These are phyloP conservation scores for Aphodius sticticus DNA, from an alignment of 2,888 invertebrate genomes.

Conservation along the genomic window DNA sequence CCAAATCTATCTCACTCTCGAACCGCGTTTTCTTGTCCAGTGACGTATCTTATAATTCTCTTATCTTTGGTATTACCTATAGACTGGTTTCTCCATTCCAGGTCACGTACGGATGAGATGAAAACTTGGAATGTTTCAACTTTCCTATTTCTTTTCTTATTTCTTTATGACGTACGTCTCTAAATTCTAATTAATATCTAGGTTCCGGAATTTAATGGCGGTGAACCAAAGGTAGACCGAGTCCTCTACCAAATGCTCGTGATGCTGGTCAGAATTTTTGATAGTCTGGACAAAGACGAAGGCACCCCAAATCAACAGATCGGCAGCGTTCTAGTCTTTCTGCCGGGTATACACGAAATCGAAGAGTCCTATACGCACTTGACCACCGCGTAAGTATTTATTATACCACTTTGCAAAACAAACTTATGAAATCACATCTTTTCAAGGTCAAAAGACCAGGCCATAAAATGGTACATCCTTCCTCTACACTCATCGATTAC, in stretches of 20 bases:
- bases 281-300: slow-evolving; percentile 65
- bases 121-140: too few species aligned
- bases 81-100: too few species aligned
- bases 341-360: slow-evolving; percentile 89
- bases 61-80: too few species aligned
- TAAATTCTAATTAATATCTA: slow-evolving; percentile 43
- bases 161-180: slow-evolving; percentile 21
- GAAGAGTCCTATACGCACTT: slow-evolving; percentile 69
- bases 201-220: slow-evolving; percentile 66
- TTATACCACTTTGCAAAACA: not conserved
- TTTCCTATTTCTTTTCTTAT: too few species aligned
- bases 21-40: too few species aligned
- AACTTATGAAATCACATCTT: not conserved
- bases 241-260: slow-evolving; percentile 57
- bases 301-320: slow-evolving; percentile 44
- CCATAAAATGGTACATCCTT: slow-evolving; percentile 54
- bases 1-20: too few species aligned
- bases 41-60: too few species aligned
- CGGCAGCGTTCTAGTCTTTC: slow-evolving; percentile 83
- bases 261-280: slow-evolving; percentile 69
- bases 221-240: slow-evolving; percentile 64
- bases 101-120: too few species aligned
- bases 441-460: not conserved
- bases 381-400: slow-evolving; percentile 28
- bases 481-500: slow-evolving; percentile 73